Conservation (phyloP, 2,888 invertebrate species). For the Rugalucina vietnamica region DNA sequence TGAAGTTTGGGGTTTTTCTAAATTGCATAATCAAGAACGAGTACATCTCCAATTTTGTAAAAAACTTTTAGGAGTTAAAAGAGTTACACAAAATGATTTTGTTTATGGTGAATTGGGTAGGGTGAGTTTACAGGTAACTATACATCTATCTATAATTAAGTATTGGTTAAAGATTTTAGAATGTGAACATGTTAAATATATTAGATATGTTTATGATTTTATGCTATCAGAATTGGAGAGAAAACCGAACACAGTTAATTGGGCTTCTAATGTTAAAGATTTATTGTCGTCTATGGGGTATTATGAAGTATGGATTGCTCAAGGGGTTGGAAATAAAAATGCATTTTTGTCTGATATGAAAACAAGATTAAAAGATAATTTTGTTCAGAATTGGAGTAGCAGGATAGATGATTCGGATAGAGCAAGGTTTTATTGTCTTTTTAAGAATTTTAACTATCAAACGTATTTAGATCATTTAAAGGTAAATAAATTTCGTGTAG, state of each 20-base stretch:
- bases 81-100: not conserved
- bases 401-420: not conserved
- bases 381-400: not conserved
- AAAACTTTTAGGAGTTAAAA: not conserved
- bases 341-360: not conserved
- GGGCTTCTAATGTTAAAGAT: not conserved
- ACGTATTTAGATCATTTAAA: too few species aligned
- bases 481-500: too few species aligned
- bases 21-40: not conserved
- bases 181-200: not conserved
- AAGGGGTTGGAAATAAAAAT: not conserved
- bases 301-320: not conserved
- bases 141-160: too few species aligned
- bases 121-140: too few species aligned
- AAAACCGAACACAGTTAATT: not conserved
- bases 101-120: too few species aligned
- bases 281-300: not conserved
- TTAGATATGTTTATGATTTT: not conserved
- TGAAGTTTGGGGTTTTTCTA: not conserved
- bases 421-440: not conserved
- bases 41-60: too few species aligned
- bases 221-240: not conserved
- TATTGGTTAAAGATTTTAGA: not conserved
- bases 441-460: too few species aligned
- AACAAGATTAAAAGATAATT: conserved; percentile 4